Base-by-base conservation (phyloP, 2,888 invertebrate genomes). In the Andrena camellia region DNA sequence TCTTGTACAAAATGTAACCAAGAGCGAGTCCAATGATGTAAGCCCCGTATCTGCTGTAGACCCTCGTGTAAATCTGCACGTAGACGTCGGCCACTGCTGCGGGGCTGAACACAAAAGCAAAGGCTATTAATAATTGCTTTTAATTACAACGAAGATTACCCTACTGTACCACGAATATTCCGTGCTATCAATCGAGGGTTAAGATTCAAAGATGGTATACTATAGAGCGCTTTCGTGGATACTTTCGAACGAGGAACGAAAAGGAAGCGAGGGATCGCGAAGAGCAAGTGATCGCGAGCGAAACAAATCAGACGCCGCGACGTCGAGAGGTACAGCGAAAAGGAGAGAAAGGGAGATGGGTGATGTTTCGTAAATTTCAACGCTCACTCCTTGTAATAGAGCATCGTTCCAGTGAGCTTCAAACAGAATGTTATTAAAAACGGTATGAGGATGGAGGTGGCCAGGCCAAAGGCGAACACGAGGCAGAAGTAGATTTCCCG, bases 21-120 rank as follows among this genome's bases (percentile, higher is more conserved):
- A 93, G 86, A 2, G 91, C 88, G 20, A 94, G 73, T 13, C 94
- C 94, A 17, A 94, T 87, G 29, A 94, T 86, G 71, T 94, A 94
- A 6, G 94, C 90, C 0, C 92, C 93, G 2, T 92, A 92, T 85
- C 94, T 89, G 20, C 86, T 86, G 84, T 93, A 93, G 13, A 89
- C 88, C 68, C 85, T 90, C 1, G 88, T 91, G 70, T 93, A 93
- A 70, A 92, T 89, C 68, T 92, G 68, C 5, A 91, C 57, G 75
- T 90, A 93, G 42, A 93, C 92, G 0, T 90, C 78, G 0, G 74
- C 79, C 26, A 92, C 72, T 33, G 90, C 90, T 33, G 17, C 20
- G 66, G 81, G 75, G 23, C 93, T 93, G 68, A 20, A 13, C 82
- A 63, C 17, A 60, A 10, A 68, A 64, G 64, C 13, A 68, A 17